phyloP scores from a whole-genome alignment of 2,797 vertebrate genomes.

The Cheirogaleus major region DNA sequence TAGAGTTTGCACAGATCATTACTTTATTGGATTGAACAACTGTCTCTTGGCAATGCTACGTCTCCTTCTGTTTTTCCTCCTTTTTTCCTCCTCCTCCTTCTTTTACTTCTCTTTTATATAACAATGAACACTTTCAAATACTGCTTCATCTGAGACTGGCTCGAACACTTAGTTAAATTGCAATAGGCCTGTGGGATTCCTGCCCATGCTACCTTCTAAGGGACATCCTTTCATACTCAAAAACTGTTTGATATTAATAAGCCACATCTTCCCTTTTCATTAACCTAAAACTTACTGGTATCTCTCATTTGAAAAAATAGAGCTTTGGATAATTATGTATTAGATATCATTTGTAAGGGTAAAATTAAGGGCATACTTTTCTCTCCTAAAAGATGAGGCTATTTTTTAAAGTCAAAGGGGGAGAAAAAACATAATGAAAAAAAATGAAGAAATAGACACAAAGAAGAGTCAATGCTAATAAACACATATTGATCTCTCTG shows the following conservation, averaged over 20 bases:
- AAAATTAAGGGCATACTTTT: not conserved
- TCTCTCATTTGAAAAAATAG: conserved; percentile 53
- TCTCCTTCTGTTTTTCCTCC: not conserved
- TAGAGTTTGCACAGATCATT: conserved; percentile 69
- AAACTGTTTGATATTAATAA: conserved; percentile 41
- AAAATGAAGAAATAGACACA: not conserved
- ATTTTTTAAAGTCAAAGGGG: conserved; percentile 13
- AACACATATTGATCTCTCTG: not conserved
- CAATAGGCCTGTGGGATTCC: not conserved
- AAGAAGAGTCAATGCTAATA: not conserved
- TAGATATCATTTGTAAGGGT: not conserved
- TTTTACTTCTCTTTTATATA: not conserved
- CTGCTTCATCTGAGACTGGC: not conserved
- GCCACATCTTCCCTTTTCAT: not conserved
- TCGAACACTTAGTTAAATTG: not conserved
- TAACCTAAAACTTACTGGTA: conserved; percentile 9
- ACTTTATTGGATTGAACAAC: conserved; percentile 60
- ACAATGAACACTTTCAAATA: not conserved
- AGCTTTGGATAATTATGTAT: not conserved
- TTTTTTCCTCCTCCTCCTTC: not conserved
- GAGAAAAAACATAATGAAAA: not conserved
- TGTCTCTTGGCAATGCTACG: conserved; percentile 46
- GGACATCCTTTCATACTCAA: not conserved
- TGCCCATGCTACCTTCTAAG: not conserved
- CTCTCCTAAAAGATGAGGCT: not conserved